Base-by-base conservation (phyloP, 2,888 invertebrate species). In the Biston betularia region DNA sequence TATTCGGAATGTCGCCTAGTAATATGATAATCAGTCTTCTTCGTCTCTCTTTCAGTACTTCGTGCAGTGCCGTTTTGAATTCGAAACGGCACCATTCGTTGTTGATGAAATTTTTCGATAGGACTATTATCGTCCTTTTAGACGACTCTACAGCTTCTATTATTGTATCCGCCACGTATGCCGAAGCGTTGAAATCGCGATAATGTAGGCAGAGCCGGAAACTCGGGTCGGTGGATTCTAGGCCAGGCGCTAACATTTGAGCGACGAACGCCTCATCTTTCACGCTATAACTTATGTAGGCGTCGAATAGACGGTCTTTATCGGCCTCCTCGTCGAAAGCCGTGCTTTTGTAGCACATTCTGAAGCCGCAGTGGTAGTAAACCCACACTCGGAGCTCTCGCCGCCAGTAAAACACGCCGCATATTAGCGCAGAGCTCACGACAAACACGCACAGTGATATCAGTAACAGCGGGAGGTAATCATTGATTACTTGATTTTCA, bases 81-180 rank as follows among this genome's bases (percentile, higher is more conserved):
- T 99, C 99, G 87, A 98, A 97, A 75, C 97, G 95, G 79, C 97
- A 96, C 99, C 99, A 99, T 93, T 99, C 98, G 89, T 98, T 98
- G 91, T 97, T 97, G 72, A 99, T 95, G 92, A 99, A 99, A 93
- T 98, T 97, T 88, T 97, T 97, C 15, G 98, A 98, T 67, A 99
- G 90, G 68, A 99, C 97, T 76, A 99, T 95, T 69, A 99, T 97
- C 49, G 98, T 98, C 79, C 98, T 95, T 77, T 97, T 96, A 55
- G 98, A 98, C 61, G 97, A 97, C 86, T 98, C 98, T 33, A 98
- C 98, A 0, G 98, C 98, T 86, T 98, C 97, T 77, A 98, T 96
- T 66, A 99, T 97, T 56, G 98, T 98, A 86, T 99, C 98, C 12
- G 97, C 97, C 15, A 98, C 97, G 88, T 97, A 98, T 61, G 97